These are phyloP conservation scores for Pycnonotus jocosus DNA, from an alignment of 2,113 vertebrate species.

Conservation along the genomic window DNA sequence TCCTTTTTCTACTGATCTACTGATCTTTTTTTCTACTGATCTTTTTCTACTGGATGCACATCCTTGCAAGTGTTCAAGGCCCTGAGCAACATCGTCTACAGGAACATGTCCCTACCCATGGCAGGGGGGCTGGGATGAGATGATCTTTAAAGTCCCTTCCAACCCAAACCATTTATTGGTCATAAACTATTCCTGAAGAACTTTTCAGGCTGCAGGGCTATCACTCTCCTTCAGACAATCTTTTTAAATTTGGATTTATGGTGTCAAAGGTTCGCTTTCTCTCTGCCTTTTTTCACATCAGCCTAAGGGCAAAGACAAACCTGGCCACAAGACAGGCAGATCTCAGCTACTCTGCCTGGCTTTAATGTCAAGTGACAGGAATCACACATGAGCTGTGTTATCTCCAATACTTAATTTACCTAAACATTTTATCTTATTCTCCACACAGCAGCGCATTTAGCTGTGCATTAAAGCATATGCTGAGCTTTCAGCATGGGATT, in stretches of 20 bases:
- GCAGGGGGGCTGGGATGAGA: neutral
- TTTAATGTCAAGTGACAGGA: neutral
- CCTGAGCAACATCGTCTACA: fast-evolving
- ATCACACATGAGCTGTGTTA: neutral
- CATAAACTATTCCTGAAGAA: neutral
- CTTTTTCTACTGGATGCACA: neutral
- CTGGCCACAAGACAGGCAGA: neutral
- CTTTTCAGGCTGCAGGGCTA: neutral
- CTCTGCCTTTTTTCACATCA: neutral
- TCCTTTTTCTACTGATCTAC: neutral
- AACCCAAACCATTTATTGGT: neutral
- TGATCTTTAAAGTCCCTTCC: neutral
- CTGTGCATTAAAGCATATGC: neutral
- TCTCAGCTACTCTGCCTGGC: neutral
- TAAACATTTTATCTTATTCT: neutral
- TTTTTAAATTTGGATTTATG: neutral
- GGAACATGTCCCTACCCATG: fast-evolving
- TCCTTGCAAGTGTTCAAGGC: neutral
- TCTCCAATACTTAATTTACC: neutral
- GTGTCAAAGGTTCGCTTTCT: neutral
- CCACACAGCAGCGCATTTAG: neutral
- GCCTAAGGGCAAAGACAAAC: neutral
- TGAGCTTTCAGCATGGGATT: neutral
- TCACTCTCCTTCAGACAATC: neutral
- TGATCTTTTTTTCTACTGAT: neutral